phyloP scores from a whole-genome alignment of 1,140 invertebrate species.

The Hyphantria cunea region DNA sequence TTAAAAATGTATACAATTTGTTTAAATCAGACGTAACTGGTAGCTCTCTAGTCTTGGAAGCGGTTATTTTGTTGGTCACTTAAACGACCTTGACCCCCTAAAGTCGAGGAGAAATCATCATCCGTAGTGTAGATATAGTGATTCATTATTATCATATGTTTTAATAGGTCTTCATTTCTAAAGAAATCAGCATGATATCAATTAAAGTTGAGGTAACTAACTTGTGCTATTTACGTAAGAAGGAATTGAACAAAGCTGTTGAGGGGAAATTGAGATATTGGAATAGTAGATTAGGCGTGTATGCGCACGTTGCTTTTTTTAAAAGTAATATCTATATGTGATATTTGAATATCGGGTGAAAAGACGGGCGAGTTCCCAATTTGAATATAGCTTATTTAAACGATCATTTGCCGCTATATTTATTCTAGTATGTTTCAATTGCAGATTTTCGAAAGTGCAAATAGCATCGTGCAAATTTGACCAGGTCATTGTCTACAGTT shows the following conservation, averaged over 20 bases:
- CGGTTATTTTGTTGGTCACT: not conserved
- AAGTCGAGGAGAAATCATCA: slow-evolving; percentile 62
- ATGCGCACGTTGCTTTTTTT: slow-evolving; percentile 1
- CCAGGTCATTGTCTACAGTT: slow-evolving; percentile 53
- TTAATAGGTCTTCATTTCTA: slow-evolving; percentile 19
- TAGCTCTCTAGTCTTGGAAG: too few relatives aligned
- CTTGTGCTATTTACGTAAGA: slow-evolving; percentile 13
- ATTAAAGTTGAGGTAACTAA: too few relatives aligned
- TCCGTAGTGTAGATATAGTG: slow-evolving; percentile 29
- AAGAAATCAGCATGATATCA: slow-evolving; percentile 21
- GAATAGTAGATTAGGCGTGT: slow-evolving; percentile 5
- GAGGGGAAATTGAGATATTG: too few relatives aligned
- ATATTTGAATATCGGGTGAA: slow-evolving; percentile 21
- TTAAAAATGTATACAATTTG: too few relatives aligned
- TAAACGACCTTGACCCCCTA: slow-evolving; percentile 61
- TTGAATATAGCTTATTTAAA: slow-evolving; percentile 39
- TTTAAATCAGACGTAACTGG: too few relatives aligned
- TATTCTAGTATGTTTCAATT: slow-evolving; percentile 68
- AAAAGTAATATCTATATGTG: slow-evolving; percentile 14
- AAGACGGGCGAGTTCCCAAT: slow-evolving; percentile 26
- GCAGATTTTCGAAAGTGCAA: slow-evolving; percentile 77
- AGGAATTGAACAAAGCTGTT: not conserved
- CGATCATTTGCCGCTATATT: slow-evolving; percentile 58
- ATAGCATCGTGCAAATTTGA: slow-evolving; percentile 67
- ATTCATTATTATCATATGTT: slow-evolving; percentile 19